Base-by-base conservation (phyloP, 2,797 vertebrate species). In the Falco concolor region DNA sequence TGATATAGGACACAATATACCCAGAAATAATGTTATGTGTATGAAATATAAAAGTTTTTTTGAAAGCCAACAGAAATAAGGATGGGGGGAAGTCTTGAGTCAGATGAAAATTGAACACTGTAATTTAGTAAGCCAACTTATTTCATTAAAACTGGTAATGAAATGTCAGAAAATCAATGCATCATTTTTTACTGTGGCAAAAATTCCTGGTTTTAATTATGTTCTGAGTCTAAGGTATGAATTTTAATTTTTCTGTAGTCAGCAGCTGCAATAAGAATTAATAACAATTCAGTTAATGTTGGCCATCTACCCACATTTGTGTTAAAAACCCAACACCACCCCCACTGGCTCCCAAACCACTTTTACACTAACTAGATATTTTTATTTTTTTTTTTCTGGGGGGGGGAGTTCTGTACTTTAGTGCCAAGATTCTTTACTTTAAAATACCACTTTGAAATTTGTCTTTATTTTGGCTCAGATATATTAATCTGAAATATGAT, bases 151-250 rank as follows among this genome's bases (percentile, higher is more conserved):
- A 54, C 42, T 63, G 77, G 30, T 69, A 78, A 81, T 81, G 65
- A 86, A 92, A 78, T 82, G 19, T 78, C 87, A 85, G 60, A 90
- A 95, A 91, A 91, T 94, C 89, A 93, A 90, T 96, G 28, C 21
- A 52, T 81, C 8, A 13, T 78, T 86, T 85, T 74, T 94, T 72
- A 44, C 57, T 78, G 44, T 88, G 89, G 32, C 19, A 91, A 69
- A 90, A 86, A 68, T 93, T 83, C 49, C 24, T 32, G 40, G 68
- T 25, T 83, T 76, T 89, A 79, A 75, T 87, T 87, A 83, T 54
- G 3, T 81, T 80, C 75, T 13, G 5, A 54, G 32, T 86, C 47
- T 50, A 30, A 75, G 38, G 36, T 54, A 65, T 50, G 30, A 67
- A 61, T 69, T 19, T 68, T 83, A 82, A 64, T 81, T 89, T 96